A percentile compares a stretch with the other conserved stretches of the same genome.
Conservation (phyloP, 2,888 invertebrate genomes). For the Acrobasis suavella region DNA sequence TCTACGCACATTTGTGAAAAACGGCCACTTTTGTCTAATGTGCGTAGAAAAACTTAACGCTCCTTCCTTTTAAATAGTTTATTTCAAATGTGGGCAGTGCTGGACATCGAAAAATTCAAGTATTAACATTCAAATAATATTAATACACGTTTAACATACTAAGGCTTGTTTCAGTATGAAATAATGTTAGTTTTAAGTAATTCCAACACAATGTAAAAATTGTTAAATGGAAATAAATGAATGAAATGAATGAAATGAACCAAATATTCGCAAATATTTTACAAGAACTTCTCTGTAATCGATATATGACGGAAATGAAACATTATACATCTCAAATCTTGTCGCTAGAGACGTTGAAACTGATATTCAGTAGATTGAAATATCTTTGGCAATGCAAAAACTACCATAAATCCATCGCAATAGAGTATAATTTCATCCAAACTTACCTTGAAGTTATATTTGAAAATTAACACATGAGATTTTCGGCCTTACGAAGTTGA, state of each 20-base stretch:
- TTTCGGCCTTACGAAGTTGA: neutral
- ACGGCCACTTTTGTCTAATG: too few relatives aligned
- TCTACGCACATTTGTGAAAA: too few relatives aligned
- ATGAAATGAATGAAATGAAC: too few relatives aligned
- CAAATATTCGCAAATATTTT: neutral
- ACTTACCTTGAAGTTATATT: neutral
- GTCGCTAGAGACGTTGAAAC: neutral
- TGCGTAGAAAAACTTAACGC: too few relatives aligned
- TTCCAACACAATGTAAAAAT: too few relatives aligned
- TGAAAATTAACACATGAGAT: neutral
- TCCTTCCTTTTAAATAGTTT: too few relatives aligned
- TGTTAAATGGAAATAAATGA: too few relatives aligned
- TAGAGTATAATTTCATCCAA: neutral
- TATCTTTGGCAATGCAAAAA: neutral
- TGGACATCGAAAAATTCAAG: too few relatives aligned
- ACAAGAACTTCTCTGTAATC: neutral
- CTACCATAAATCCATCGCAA: neutral
- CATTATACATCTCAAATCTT: constrained; percentile 1
- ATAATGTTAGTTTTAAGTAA: too few relatives aligned
- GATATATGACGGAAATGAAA: constrained; percentile 1
- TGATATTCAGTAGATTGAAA: neutral
- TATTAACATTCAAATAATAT: too few relatives aligned
- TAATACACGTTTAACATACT: neutral
- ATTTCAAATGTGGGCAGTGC: too few relatives aligned
- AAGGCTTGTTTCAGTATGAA: too few relatives aligned